phyloP scores from a whole-genome alignment of 1,140 invertebrate genomes.

The Euborellia annulipes region DNA sequence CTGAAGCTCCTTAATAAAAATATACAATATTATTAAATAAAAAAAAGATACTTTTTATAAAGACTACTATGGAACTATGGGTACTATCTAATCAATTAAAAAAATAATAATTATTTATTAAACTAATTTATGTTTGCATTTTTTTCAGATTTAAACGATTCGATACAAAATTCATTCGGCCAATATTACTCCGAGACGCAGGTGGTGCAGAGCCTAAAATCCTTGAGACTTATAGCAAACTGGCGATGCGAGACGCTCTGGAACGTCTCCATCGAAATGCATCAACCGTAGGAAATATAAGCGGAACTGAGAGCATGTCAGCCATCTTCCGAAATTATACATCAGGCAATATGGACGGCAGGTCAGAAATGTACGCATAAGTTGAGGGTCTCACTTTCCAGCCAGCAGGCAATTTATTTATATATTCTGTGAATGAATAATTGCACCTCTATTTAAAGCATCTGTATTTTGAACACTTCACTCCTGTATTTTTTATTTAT shows the following conservation, averaged over 20 bases:
- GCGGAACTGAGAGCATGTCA: slow-evolving; percentile 74
- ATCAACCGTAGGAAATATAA: slow-evolving; percentile 65
- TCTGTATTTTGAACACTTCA: no score
- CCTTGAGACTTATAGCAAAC: slow-evolving; percentile 81
- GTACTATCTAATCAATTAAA: no score
- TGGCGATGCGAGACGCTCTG: slow-evolving; percentile 86
- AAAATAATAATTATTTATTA: no score
- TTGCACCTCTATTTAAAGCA: no score
- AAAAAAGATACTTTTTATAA: no score
- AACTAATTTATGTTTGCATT: slow-evolving; percentile 7
- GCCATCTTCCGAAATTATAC: slow-evolving; percentile 78
- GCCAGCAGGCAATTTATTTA: slow-evolving; percentile 3
- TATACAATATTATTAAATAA: no score
- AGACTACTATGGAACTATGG: no score
- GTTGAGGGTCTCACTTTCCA: neutral
- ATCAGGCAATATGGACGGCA: slow-evolving; percentile 60
- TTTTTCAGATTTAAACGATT: slow-evolving; percentile 71
- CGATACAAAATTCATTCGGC: slow-evolving; percentile 84
- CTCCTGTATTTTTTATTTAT: no score
- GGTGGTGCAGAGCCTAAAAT: slow-evolving; percentile 85
- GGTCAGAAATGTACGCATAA: slow-evolving; percentile 32
- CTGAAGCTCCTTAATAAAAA: no score
- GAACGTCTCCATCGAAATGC: slow-evolving; percentile 75
- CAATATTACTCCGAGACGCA: slow-evolving; percentile 68
- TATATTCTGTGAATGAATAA: no score